Evolutionary conservation across 2,113 vertebrate genomes (phyloP), one percentile per base, ranked within the genome.

Genomic region (Haliaeetus leucogaster): DNA sequence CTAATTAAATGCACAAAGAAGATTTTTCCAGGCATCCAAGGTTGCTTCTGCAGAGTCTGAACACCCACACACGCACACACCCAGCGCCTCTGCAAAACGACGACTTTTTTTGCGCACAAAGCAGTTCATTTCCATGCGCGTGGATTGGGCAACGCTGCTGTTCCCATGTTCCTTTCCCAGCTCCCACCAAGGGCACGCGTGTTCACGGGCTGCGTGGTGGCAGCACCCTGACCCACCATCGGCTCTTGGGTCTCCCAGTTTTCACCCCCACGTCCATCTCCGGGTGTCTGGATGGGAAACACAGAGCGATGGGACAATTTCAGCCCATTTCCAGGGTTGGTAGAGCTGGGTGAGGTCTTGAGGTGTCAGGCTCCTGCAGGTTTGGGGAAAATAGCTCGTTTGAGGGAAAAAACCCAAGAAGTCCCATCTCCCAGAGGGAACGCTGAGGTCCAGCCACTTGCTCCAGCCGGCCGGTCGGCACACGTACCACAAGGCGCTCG

Each of bases 1-100:
- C 92, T 93, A 96, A 96, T 95, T 90, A 94, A 92, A 95, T 90
- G 95, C 95, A 93, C 94, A 97, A 94, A 95, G 93, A 25, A 85
- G 89, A 47, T 66, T 93, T 89, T 96, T 87, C 59, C 92, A 92
- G 87, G 95, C 96, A 94, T 73, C 92, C 96, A 9, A 95, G 90
- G 84, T 62, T 93, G 96, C 92, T 81, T 4, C 82, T 79, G 91
- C 91, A 21, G 91, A 93, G 68, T 86, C 95, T 86, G 91, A 92
- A 90, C 92, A 72, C 97, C 97, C 92, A 82, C 96, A 82, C 50
- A 5, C 11, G n/a, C 93, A 90, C 96, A 96, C 97, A 70, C 96
- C 92, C 92, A 89, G 83, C 47, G 34, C 85, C 82, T 26, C 88
- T 86, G 93, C 85, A 15, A 17, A 58, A 5, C 26, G 32, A 92